These are phyloP conservation scores for Botia kubotai DNA, from an alignment of 2,797 vertebrate genomes.

Conservation along the genomic window DNA sequence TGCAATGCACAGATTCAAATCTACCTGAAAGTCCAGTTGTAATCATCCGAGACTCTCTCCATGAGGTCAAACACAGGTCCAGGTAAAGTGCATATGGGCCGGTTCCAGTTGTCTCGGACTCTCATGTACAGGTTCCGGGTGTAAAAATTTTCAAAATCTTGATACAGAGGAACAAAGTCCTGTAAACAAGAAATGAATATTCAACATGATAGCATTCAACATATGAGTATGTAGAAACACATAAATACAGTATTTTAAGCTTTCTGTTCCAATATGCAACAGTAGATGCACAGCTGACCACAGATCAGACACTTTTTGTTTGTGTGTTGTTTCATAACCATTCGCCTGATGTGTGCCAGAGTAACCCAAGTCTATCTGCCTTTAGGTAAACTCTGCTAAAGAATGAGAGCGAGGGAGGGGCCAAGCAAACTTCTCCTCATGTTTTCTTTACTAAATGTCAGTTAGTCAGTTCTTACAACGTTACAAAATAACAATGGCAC, in stretches of 20 bases:
- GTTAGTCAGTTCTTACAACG: background rate
- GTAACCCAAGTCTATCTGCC: background rate
- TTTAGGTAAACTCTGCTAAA: constrained; percentile 33
- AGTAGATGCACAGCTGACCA: background rate
- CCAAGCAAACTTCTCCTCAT: constrained; percentile 22
- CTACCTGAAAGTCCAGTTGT: constrained; percentile 97
- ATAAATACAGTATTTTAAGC: background rate
- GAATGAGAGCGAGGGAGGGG: background rate
- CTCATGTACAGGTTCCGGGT: constrained; percentile 93
- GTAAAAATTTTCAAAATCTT: constrained; percentile 97
- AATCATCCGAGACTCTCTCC: constrained; percentile 92
- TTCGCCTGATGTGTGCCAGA: constrained; percentile 4
- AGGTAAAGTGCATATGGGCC: constrained; percentile 90
- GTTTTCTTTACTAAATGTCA: constrained; percentile 9
- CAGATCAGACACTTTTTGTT: constrained; percentile 2
- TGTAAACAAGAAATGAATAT: constrained; percentile 60
- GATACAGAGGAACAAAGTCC: constrained; percentile 94
- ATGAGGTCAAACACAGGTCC: constrained; percentile 88
- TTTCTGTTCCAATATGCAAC: background rate
- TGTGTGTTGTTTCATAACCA: background rate
- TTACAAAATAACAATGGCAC: background rate
- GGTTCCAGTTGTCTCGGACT: constrained; percentile 95
- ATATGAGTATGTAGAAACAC: background rate
- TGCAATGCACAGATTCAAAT: background rate
- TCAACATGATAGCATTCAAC: background rate